Conservation (phyloP, 2,113 vertebrate genomes). For the Grammomys surdaster region DNA sequence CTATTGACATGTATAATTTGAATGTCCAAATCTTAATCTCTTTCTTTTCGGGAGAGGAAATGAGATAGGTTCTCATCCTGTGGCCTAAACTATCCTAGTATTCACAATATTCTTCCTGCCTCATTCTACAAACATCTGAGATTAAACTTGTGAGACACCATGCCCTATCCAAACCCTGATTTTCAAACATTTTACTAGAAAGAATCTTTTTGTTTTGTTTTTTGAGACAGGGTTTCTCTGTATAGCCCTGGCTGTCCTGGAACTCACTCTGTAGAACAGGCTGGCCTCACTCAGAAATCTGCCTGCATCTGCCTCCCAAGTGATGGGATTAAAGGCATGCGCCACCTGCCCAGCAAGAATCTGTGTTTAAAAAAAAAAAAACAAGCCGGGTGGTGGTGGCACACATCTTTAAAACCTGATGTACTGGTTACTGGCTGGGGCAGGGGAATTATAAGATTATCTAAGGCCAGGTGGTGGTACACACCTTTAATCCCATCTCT, state of each 20-base stretch:
- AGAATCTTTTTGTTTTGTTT: not conserved
- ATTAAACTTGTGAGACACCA: not conserved
- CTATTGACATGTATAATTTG: slow-evolving; percentile 38
- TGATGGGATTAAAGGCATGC: no score
- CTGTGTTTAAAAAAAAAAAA: slow-evolving; percentile 22
- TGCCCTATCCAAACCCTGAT: slow-evolving; percentile 43
- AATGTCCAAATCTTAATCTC: slow-evolving; percentile 57
- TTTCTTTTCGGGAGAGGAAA: not conserved
- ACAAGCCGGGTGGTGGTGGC: no score
- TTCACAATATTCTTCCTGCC: not conserved
- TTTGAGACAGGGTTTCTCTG: no score
- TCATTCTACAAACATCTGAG: not conserved
- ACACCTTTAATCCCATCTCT: not conserved
- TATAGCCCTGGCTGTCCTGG: no score
- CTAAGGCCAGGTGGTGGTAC: not conserved
- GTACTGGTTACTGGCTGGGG: slow-evolving; percentile 13
- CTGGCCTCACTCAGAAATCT: no score
- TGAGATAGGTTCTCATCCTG: not conserved
- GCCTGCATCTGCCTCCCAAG: no score
- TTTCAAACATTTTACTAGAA: slow-evolving; percentile 46
- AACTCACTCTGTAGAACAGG: no score
- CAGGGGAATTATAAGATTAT: slow-evolving; percentile 27
- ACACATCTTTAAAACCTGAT: not conserved
- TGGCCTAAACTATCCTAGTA: not conserved
- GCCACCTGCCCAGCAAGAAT: slow-evolving; percentile 7